Percentiles rank a stretch among this genome's conserved stretches.
Evolutionary conservation across 2,797 vertebrate species (phyloP).

Genomic region (Anas flavirostris): DNA sequence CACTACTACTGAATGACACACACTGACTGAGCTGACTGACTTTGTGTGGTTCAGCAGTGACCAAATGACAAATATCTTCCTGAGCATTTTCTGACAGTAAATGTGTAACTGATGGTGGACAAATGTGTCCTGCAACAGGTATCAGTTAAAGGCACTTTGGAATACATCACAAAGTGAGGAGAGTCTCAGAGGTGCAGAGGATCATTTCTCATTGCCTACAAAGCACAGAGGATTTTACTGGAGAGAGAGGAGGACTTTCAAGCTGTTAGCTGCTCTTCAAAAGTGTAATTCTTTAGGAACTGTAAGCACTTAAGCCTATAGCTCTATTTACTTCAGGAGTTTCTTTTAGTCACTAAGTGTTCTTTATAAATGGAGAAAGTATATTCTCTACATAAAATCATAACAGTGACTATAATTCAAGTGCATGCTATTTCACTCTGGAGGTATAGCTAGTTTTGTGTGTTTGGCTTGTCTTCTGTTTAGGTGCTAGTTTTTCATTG

Average conservation of each 20-base stretch:
- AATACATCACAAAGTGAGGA: neutral
- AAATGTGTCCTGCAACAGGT: neutral
- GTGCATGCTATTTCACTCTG: neutral
- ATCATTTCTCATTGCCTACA: neutral
- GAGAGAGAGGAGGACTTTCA: neutral
- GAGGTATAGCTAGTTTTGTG: neutral
- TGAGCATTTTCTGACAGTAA: neutral
- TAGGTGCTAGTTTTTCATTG: slow-evolving; percentile 13
- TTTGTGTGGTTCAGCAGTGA: neutral
- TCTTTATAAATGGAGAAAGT: neutral
- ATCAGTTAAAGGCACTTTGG: neutral
- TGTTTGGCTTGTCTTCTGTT: neutral
- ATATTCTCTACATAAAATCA: slow-evolving; percentile 11
- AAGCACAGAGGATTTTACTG: neutral
- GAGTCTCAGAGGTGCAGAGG: rapidly evolving
- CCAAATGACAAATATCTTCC: neutral
- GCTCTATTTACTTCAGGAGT: neutral
- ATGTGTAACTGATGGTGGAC: neutral
- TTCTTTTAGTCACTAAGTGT: neutral
- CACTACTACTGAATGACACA: neutral
- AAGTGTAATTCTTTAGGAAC: neutral
- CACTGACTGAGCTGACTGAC: no score
- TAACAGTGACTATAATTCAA: neutral
- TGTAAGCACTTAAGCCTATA: neutral
- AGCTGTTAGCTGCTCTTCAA: neutral